Evolutionary conservation across 1,140 invertebrate genomes (phyloP).

Genomic region (Zaprionus ghesquierei): DNA sequence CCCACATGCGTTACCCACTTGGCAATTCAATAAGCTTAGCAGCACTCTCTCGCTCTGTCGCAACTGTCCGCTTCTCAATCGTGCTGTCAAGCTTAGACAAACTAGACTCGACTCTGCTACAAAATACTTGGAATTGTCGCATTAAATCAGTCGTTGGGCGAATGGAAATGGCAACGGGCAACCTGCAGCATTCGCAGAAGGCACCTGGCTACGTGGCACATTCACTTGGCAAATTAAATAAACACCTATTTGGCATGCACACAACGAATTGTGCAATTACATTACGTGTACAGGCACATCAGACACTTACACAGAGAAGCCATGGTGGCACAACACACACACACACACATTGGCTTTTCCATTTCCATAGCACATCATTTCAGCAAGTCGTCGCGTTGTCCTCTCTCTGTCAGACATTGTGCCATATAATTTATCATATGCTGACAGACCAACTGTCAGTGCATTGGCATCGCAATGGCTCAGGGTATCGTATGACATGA

Average conservation of each 20-base stretch:
- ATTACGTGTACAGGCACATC: constrained; percentile 44
- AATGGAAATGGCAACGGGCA: constrained; percentile 37
- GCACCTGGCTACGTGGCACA: constrained; percentile 14
- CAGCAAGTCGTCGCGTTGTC: constrained; percentile 29
- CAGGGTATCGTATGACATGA: not conserved
- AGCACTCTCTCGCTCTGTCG: not conserved
- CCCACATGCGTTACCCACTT: not conserved
- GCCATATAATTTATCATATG: constrained; percentile 65
- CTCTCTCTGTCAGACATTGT: constrained; percentile 29
- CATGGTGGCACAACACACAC: not conserved
- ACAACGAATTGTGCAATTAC: constrained; percentile 72
- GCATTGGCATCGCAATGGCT: not conserved
- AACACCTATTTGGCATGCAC: constrained; percentile 72
- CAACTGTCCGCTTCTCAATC: not conserved
- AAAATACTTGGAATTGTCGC: constrained; percentile 60
- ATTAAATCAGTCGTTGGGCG: constrained; percentile 57
- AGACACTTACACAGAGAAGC: not conserved
- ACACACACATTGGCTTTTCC: constrained; percentile 3
- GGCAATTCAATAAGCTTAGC: not conserved
- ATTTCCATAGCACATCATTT: constrained; percentile 69
- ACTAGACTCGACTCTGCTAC: not conserved
- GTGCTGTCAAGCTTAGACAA: not conserved
- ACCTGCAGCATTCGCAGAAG: not conserved
- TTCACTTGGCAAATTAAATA: constrained; percentile 71
- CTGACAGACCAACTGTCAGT: constrained; percentile 66